phyloP scores from a whole-genome alignment of 2,797 vertebrate species.

The Epinephelus malabaricus region DNA sequence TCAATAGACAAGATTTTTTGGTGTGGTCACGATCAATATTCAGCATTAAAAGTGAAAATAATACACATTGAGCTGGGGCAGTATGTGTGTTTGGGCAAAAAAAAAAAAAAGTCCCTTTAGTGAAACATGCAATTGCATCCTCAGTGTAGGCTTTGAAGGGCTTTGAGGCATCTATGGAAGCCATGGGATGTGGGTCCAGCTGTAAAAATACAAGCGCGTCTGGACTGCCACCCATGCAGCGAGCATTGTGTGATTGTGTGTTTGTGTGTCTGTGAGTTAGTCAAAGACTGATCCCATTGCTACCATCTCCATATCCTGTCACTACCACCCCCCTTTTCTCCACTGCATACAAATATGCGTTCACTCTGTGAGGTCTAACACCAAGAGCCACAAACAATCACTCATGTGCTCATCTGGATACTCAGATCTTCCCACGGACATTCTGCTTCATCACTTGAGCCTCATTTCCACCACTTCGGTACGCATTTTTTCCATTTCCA shows the following conservation, averaged over 20 bases:
- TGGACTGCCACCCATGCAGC: slow-evolving; percentile 81
- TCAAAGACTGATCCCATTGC: slow-evolving; percentile 71
- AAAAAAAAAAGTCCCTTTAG: slow-evolving; percentile 46
- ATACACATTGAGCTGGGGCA: slow-evolving; percentile 16
- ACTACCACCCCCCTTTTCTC: slow-evolving; percentile 39
- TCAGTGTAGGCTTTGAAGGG: slow-evolving; percentile 48
- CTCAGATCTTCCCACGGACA: slow-evolving; percentile 41
- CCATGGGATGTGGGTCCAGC: slow-evolving; percentile 78
- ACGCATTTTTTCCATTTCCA: no score
- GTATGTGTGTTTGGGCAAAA: slow-evolving; percentile 33
- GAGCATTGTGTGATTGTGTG: slow-evolving; percentile 73
- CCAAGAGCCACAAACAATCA: slow-evolving; percentile 51
- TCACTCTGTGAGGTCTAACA: slow-evolving; percentile 72
- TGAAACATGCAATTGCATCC: slow-evolving; percentile 48
- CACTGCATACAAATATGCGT: slow-evolving; percentile 55
- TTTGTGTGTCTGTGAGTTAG: slow-evolving; percentile 64
- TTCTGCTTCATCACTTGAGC: slow-evolving; percentile 15
- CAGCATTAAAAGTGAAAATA: slow-evolving; percentile 27
- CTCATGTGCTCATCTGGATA: slow-evolving; percentile 54
- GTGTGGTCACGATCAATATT: slow-evolving; percentile 11
- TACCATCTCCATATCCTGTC: slow-evolving; percentile 72
- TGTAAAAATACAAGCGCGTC: slow-evolving; percentile 84
- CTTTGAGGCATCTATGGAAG: slow-evolving; percentile 64
- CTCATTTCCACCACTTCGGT: no score
- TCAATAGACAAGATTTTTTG: slow-evolving; percentile 24